phyloP scores from a whole-genome alignment of 30 jellyfish, hydroid and myxozoan genomes.

The Chrysaora quinquecirrha region DNA sequence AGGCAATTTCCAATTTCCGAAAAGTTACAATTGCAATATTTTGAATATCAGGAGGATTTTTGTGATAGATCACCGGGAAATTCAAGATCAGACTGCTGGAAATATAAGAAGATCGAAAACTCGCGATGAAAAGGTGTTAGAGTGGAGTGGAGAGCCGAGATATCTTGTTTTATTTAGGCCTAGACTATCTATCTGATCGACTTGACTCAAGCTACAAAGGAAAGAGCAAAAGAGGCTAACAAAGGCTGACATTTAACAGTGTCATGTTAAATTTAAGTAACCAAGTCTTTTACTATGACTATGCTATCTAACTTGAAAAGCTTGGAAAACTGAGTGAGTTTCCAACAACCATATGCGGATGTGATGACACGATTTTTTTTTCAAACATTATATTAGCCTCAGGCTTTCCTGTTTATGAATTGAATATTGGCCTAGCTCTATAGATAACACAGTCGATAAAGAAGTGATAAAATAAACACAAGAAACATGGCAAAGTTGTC shows the following conservation, averaged over 20 bases:
- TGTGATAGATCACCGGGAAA: background rate
- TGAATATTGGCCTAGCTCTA: background rate
- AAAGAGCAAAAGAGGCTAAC: too few species aligned
- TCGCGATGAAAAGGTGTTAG: too few species aligned
- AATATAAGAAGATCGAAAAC: background rate
- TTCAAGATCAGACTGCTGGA: background rate
- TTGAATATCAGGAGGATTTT: background rate
- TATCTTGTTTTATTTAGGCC: too few species aligned
- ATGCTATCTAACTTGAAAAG: too few species aligned
- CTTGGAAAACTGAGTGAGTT: too few species aligned
- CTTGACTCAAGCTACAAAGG: too few species aligned
- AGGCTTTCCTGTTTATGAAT: background rate
- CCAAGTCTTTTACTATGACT: too few species aligned
- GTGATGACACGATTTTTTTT: background rate
- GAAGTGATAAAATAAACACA: background rate
- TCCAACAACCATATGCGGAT: too few species aligned
- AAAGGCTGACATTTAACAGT: too few species aligned
- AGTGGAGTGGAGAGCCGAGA: too few species aligned
- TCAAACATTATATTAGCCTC: background rate
- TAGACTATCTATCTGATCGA: too few species aligned
- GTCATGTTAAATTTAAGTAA: too few species aligned
- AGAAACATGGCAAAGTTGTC: conserved; percentile 56
- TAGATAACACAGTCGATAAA: background rate
- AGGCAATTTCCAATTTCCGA: conserved; percentile 9
- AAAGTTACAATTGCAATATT: background rate